Conservation (phyloP, 2,113 vertebrate species). For the Alethe diademata region DNA sequence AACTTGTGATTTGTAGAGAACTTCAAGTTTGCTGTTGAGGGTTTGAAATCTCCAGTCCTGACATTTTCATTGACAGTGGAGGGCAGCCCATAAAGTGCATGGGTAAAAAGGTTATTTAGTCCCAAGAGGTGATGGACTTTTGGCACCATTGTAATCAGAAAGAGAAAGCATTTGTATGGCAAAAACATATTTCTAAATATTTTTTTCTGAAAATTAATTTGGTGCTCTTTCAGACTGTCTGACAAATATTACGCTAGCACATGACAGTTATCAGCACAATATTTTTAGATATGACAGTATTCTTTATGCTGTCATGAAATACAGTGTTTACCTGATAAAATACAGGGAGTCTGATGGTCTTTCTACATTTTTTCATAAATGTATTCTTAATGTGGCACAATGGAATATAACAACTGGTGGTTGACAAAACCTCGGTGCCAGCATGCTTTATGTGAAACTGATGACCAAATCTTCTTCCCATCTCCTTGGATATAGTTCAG, state of each 20-base stretch:
- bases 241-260: neutral
- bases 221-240: neutral
- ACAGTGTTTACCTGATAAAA: neutral
- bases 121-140: neutral
- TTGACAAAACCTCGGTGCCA: neutral
- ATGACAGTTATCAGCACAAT: neutral
- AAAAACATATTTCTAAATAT: neutral
- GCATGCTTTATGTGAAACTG: neutral
- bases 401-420: neutral
- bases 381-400: neutral
- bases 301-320: neutral
- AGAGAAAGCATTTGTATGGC: neutral
- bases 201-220: neutral
- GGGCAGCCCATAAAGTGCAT: neutral
- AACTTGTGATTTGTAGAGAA: neutral
- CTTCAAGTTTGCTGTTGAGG: neutral
- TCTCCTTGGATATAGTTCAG: neutral
- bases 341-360: neutral
- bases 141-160: rapidly evolving
- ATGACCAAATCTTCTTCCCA: neutral
- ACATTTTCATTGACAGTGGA: neutral
- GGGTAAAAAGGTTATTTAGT: neutral
- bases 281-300: neutral
- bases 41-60: neutral
- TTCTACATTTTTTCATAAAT: neutral